phyloP scores from a whole-genome alignment of 2,888 invertebrate genomes.

The Hyppa rectilinea region DNA sequence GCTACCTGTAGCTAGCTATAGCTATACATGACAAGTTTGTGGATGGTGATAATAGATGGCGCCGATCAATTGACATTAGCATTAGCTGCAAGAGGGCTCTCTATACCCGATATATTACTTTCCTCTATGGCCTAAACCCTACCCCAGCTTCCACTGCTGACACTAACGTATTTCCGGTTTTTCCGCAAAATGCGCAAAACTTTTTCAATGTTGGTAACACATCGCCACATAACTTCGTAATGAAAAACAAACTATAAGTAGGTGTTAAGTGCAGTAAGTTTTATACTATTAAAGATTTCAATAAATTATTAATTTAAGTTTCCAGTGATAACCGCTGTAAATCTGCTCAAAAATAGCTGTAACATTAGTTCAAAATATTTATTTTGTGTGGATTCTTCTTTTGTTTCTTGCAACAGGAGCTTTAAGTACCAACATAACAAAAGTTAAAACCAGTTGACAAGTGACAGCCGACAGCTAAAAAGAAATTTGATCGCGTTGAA shows the following conservation, averaged over 20 bases:
- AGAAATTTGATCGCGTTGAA: conserved; percentile 86
- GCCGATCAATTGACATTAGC: too few species aligned
- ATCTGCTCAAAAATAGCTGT: neutral
- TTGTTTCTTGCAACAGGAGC: conserved; percentile 28
- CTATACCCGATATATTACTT: too few species aligned
- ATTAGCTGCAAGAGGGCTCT: too few species aligned
- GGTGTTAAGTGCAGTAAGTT: neutral
- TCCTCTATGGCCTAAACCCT: too few species aligned
- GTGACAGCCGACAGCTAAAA: conserved; percentile 79
- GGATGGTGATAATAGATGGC: too few species aligned
- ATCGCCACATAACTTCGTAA: too few species aligned
- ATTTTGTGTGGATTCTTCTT: too few species aligned
- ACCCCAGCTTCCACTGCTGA: conserved; percentile 5
- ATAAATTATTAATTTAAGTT: neutral
- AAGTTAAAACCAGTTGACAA: conserved; percentile 61
- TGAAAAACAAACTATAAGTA: neutral
- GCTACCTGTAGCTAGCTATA: too few species aligned
- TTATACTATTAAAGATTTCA: neutral
- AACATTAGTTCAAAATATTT: too few species aligned
- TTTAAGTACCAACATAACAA: conserved; percentile 63
- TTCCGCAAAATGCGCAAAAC: neutral
- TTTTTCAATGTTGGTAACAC: conserved; percentile 14
- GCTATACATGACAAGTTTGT: too few species aligned
- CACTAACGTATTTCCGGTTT: conserved; percentile 45
- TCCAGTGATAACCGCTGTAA: neutral